Percentiles rank a stretch among this genome's conserved stretches.
These are phyloP conservation scores for Incurvaria masculella DNA, from an alignment of 2,888 invertebrate genomes.

Conservation along the genomic window DNA sequence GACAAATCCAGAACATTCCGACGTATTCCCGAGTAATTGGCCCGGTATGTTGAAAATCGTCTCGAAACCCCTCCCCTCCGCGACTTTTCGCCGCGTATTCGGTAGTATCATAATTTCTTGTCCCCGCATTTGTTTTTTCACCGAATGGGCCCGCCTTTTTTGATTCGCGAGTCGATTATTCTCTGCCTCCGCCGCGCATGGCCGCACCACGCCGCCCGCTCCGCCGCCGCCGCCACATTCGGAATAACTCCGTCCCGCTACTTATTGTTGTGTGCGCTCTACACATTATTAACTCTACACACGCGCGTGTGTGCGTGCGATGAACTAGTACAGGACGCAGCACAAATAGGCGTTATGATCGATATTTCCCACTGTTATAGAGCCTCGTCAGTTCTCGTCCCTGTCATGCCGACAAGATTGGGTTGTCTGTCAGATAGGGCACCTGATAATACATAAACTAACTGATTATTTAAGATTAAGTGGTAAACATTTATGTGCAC, in stretches of 20 bases:
- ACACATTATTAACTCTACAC: too few relatives aligned
- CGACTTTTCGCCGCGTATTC: constrained; percentile 44
- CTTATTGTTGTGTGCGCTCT: background rate
- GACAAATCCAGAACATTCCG: background rate
- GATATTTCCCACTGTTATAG: too few relatives aligned
- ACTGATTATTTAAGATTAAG: too few relatives aligned
- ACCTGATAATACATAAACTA: too few relatives aligned
- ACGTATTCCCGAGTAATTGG: constrained; percentile 20
- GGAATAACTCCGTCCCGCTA: background rate
- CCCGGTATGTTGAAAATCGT: constrained; percentile 20
- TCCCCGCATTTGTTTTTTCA: constrained; percentile 23
- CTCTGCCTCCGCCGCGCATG: background rate
- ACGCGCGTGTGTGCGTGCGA: background rate
- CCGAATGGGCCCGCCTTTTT: constrained; percentile 5
- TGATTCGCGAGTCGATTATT: constrained; percentile 6
- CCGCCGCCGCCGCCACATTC: background rate
- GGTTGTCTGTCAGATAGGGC: too few relatives aligned
- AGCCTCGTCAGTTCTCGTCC: too few relatives aligned
- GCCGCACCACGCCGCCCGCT: too few relatives aligned
- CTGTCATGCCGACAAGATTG: too few relatives aligned
- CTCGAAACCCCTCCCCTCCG: constrained; percentile 10
- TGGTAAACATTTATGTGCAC: too few relatives aligned
- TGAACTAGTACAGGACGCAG: too few relatives aligned
- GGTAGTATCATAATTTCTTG: constrained; percentile 53
- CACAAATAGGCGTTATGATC: too few relatives aligned